These are phyloP conservation scores for Naso thynnoides DNA, from an alignment of 2,797 vertebrate species.

Conservation along the genomic window DNA sequence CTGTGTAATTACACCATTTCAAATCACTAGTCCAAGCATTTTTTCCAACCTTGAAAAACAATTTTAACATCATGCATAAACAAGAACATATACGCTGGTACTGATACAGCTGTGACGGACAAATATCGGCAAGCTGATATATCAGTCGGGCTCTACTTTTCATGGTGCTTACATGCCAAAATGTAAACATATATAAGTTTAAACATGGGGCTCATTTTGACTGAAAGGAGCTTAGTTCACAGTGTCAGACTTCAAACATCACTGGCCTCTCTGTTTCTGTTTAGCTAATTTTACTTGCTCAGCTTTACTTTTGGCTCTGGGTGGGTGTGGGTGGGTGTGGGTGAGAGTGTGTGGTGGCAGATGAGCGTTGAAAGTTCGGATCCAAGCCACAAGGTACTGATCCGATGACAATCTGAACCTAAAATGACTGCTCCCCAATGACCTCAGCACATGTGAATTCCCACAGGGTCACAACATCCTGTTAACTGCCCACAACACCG, in stretches of 20 bases:
- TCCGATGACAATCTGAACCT: slow-evolving; percentile 54
- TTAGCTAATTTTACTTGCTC: slow-evolving; percentile 15
- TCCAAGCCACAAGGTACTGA: slow-evolving; percentile 79
- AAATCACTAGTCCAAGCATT: too few relatives aligned
- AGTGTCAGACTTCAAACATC: neutral
- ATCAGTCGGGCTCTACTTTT: too few relatives aligned
- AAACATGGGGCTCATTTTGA: neutral
- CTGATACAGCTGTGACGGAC: too few relatives aligned
- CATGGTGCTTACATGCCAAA: neutral
- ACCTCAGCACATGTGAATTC: slow-evolving; percentile 58
- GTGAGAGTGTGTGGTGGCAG: slow-evolving; percentile 14
- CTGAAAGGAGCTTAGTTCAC: neutral
- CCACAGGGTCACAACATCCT: slow-evolving; percentile 68
- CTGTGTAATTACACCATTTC: too few relatives aligned
- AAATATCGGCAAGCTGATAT: too few relatives aligned
- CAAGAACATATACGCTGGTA: too few relatives aligned
- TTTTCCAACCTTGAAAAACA: too few relatives aligned
- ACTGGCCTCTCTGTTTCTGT: neutral
- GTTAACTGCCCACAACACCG: slow-evolving; percentile 64
- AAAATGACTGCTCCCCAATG: slow-evolving; percentile 37
- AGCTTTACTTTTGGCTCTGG: slow-evolving; percentile 22
- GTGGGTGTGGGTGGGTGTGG: slow-evolving; percentile 34
- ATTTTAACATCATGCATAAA: too few relatives aligned
- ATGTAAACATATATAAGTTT: neutral
- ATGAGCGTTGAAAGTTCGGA: slow-evolving; percentile 53